Evolutionary conservation across 2,113 vertebrate species (phyloP).

Genomic region (Amazona vittata): DNA sequence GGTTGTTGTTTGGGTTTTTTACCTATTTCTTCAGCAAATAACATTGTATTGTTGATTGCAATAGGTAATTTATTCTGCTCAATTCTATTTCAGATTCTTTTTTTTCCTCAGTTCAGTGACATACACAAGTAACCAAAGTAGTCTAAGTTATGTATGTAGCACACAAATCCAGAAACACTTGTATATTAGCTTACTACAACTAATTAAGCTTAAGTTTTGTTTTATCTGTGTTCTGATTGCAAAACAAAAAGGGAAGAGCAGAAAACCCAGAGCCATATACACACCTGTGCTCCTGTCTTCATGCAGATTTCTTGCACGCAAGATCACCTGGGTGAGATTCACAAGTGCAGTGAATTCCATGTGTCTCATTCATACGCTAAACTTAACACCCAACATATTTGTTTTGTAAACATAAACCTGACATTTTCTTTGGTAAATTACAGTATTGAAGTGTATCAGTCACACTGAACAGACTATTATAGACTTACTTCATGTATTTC

Average conservation of each 20-base stretch:
- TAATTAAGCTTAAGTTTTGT: neutral
- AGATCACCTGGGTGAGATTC: neutral
- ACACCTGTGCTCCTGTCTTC: neutral
- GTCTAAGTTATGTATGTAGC: neutral
- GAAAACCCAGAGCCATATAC: neutral
- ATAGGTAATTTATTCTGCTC: neutral
- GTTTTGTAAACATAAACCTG: neutral
- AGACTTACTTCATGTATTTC: neutral
- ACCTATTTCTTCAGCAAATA: neutral
- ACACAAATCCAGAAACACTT: neutral
- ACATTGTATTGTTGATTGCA: neutral
- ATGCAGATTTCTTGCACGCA: slow-evolving; percentile 11
- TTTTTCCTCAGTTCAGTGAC: neutral
- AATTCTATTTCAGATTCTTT: neutral
- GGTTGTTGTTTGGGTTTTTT: neutral
- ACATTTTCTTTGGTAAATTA: neutral
- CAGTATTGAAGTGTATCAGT: neutral
- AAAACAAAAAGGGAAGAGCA: neutral
- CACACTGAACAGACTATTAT: neutral
- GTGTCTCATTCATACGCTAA: neutral
- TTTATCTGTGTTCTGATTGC: neutral
- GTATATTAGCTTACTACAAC: neutral
- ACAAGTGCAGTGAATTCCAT: neutral
- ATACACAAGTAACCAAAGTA: neutral
- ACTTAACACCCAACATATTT: slow-evolving; percentile 3